A percentile compares a stretch with the other conserved stretches of the same genome.
phyloP scores from a whole-genome alignment of 2,113 vertebrate genomes.

The Shinisaurus crocodilurus region DNA sequence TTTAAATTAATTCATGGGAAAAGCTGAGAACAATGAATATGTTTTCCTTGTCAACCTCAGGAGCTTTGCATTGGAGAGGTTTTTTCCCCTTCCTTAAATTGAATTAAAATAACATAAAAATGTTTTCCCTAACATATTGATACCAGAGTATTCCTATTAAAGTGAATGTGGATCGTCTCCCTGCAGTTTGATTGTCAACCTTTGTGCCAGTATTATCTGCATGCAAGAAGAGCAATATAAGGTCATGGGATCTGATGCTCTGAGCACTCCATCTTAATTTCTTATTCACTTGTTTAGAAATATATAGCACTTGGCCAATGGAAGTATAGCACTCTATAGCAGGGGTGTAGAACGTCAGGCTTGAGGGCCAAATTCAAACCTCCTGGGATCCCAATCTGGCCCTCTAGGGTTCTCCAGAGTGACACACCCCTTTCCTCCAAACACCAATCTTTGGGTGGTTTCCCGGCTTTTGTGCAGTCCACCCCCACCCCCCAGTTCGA shows the following conservation, averaged over 20 bases:
- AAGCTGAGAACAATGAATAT: background rate
- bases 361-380: no score
- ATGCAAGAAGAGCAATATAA: background rate
- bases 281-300: background rate
- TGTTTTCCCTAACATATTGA: background rate
- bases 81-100: background rate
- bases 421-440: no score
- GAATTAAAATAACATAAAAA: background rate
- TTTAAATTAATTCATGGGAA: background rate
- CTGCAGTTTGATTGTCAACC: background rate
- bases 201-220: background rate
- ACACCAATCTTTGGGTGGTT: no score
- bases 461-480: no score
- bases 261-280: background rate
- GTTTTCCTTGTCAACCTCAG: background rate
- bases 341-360: no score
- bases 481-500: no score
- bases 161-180: background rate
- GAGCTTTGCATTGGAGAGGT: background rate
- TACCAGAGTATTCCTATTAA: background rate
- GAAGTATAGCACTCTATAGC: background rate
- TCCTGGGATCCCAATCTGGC: no score
- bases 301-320: background rate
- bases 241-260: background rate
- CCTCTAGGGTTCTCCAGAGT: no score